phyloP scores from a whole-genome alignment of 2,888 invertebrate species.

The Nyleta sp. region DNA sequence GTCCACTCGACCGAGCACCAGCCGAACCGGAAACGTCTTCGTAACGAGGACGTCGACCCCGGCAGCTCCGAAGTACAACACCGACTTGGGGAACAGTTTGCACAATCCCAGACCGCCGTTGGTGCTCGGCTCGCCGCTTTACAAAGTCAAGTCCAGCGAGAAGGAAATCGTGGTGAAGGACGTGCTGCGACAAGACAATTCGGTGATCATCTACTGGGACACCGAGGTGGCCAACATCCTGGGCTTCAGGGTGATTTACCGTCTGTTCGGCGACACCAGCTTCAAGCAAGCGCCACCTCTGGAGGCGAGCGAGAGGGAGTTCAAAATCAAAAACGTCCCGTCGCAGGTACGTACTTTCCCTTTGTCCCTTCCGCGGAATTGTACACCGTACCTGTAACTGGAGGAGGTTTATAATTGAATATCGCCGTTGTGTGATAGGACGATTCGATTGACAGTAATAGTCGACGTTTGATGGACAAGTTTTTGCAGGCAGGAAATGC shows the following conservation, averaged over 20 bases:
- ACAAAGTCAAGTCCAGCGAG: conserved; percentile 86
- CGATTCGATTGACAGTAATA: conserved; percentile 26
- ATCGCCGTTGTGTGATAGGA: neutral
- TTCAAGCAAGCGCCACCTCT: conserved; percentile 96
- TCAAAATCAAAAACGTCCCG: conserved; percentile 96
- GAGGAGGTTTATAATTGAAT: conserved; percentile 1
- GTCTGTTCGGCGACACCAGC: conserved; percentile 92
- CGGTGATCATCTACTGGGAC: conserved; percentile 96
- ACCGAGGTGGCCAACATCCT: conserved; percentile 93
- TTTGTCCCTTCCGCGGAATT: conserved; percentile 9
- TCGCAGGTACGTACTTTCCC: conserved; percentile 86
- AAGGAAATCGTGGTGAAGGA: conserved; percentile 94
- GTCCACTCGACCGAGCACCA: conserved; percentile 72
- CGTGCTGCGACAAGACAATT: conserved; percentile 92
- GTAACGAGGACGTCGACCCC: conserved; percentile 77
- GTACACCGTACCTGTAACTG: too few species aligned
- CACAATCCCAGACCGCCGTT: conserved; percentile 86
- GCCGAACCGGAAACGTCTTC: conserved; percentile 77
- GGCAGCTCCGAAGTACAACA: conserved; percentile 67
- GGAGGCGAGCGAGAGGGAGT: conserved; percentile 94
- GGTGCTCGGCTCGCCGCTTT: conserved; percentile 87
- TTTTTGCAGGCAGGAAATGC: conserved; percentile 20
- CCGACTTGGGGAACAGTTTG: conserved; percentile 69
- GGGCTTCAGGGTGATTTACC: conserved; percentile 62
- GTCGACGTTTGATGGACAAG: conserved; percentile 5